Base-by-base conservation (phyloP, 1,140 invertebrate genomes). In the Aphis craccivora region DNA sequence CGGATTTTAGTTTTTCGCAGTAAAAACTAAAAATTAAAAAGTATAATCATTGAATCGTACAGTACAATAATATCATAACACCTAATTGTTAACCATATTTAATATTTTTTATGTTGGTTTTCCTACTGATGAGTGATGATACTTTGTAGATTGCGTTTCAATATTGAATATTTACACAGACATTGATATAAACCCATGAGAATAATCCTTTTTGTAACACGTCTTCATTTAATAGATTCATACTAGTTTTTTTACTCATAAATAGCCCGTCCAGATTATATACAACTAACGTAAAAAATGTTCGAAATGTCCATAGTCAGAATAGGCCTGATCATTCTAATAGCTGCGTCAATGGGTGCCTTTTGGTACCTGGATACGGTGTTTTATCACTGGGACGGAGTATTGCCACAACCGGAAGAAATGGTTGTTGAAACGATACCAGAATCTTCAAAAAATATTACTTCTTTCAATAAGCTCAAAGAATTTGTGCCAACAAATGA, bases 401-500 rank as follows among this genome's bases (percentile, higher is more conserved):
- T 43, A 5, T 43, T 90, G 14, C 37, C 53, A 1, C 25, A 90
- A 25, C 53, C 53, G 3, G 89, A 90, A n/a, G 53, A 48, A 20
- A 25, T 60, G 35, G 22, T 89, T 18, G 25, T 67, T 30, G 88
- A 40, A 43, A n/a, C 35, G 7, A 55, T 43, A 25, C 37, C 53
- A 22, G 53, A 60, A 25, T 43, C 25, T 5, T 7, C n/a, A 1
- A n/a, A 30, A 30, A 90, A 90, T 35, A 51, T n/a, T 45, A 60
- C 53, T 8, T 18, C 11, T 76, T 48, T 67, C 14, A 87, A 95
- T 84, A 94, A 95, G n/a, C 95, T 94, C 25, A 93, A 94, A 55
- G 55, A 48, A 51, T 97, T 97, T 94, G 95, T 96, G 30, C 95
- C 96, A 22, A 96, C 96, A 6, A 94, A 95, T 8, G 96, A 97